These are phyloP conservation scores for Oreortyx pictus DNA, from an alignment of 2,797 vertebrate species.

Conservation along the genomic window DNA sequence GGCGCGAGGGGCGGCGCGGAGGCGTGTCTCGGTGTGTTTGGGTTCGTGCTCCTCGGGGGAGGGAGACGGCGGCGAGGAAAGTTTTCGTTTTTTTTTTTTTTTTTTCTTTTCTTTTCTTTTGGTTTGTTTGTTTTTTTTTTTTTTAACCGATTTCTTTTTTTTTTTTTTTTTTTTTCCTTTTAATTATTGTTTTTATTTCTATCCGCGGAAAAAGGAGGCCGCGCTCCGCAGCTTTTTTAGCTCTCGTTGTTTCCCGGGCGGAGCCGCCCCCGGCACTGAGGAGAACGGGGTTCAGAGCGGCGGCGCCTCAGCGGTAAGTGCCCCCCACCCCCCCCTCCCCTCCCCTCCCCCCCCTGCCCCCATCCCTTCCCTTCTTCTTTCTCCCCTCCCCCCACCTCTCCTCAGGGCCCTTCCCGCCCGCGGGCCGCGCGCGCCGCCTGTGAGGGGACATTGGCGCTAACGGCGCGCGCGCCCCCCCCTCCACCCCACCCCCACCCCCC, in stretches of 20 bases:
- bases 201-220: background rate
- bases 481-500: too few species aligned
- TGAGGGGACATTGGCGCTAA: background rate
- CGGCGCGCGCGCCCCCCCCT: background rate
- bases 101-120: background rate
- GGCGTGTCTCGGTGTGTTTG: slow-evolving; percentile 79
- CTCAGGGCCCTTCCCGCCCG: background rate
- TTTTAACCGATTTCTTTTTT: background rate
- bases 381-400: background rate
- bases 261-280: slow-evolving; percentile 43
- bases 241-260: background rate
- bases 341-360: too few species aligned
- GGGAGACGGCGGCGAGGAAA: slow-evolving; percentile 77
- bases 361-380: too few species aligned
- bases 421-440: background rate
- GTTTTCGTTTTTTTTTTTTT: slow-evolving; percentile 73
- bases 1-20: background rate
- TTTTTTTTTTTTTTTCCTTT: slow-evolving; percentile 60
- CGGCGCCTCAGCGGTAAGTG: slow-evolving; percentile 63
- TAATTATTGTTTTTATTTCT: background rate
- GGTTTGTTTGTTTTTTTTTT: too few species aligned
- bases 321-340: background rate
- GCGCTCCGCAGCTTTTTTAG: background rate
- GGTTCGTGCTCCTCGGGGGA: slow-evolving; percentile 82
- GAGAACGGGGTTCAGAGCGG: slow-evolving; percentile 37